Percentiles rank a stretch among this genome's conserved stretches.
Conservation (phyloP, 2,797 vertebrate species). For the Leptoclinus maculatus region DNA sequence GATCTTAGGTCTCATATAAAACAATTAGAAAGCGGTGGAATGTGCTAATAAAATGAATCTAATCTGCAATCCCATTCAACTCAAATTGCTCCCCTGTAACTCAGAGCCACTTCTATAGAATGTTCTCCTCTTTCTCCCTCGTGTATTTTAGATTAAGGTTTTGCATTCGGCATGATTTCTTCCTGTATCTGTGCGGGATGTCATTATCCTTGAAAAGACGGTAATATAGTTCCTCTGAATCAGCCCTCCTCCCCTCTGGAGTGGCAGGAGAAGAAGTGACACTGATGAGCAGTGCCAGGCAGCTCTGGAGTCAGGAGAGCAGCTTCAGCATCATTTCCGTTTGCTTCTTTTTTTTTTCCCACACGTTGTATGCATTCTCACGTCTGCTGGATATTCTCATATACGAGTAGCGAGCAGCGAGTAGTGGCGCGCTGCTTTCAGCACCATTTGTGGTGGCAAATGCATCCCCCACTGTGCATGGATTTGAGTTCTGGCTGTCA, state of each 20-base stretch:
- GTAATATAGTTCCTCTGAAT: slow-evolving; percentile 44
- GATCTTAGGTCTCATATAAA: neutral
- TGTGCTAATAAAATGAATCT: neutral
- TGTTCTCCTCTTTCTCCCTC: slow-evolving; percentile 21
- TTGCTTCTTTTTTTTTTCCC: slow-evolving; percentile 17
- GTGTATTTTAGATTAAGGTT: slow-evolving; percentile 38
- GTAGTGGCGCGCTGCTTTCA: slow-evolving; percentile 30
- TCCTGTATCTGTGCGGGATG: slow-evolving; percentile 29
- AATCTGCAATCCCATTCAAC: neutral
- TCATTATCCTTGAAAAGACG: slow-evolving; percentile 60
- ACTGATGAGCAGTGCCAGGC: slow-evolving; percentile 68
- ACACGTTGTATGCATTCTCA: slow-evolving; percentile 11
- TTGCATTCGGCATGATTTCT: slow-evolving; percentile 51
- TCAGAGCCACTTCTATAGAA: slow-evolving; percentile 18
- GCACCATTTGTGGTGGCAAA: slow-evolving; percentile 42
- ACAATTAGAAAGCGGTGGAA: neutral
- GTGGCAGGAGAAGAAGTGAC: slow-evolving; percentile 66
- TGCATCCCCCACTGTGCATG: slow-evolving; percentile 53
- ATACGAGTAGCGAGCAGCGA: slow-evolving; percentile 8
- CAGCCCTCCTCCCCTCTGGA: slow-evolving; percentile 39
- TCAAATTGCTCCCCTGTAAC: slow-evolving; percentile 13
- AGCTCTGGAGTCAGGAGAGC: slow-evolving; percentile 35
- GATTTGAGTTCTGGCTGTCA: slow-evolving; percentile 41
- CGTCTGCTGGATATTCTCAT: slow-evolving; percentile 15
- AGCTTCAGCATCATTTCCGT: slow-evolving; percentile 45